These are phyloP conservation scores for Paramisgurnus dabryanus DNA, from an alignment of 2,113 vertebrate genomes.

Conservation along the genomic window DNA sequence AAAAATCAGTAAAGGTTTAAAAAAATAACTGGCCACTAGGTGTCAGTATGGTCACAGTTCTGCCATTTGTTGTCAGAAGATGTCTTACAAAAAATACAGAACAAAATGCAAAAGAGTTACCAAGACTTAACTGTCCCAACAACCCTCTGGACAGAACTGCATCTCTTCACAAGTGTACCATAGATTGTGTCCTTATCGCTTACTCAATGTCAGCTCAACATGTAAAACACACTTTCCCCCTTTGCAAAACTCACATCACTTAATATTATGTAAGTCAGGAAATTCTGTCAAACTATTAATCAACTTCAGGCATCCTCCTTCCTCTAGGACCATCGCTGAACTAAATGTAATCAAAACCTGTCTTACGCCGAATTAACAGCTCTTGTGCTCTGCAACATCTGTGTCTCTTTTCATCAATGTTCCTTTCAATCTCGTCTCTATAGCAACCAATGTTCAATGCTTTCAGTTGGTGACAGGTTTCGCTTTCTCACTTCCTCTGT, in stretches of 20 bases:
- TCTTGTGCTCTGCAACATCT: conserved; percentile 30
- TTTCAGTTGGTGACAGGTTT: conserved; percentile 29
- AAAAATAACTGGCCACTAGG: conserved; percentile 30
- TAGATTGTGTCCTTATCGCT: not conserved
- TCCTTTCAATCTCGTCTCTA: conserved; percentile 46
- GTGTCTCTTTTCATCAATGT: conserved; percentile 44
- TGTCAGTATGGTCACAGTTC: conserved; percentile 42
- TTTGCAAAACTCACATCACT: not conserved
- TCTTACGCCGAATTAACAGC: conserved; percentile 23
- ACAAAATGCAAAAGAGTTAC: no score
- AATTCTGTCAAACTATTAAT: not conserved
- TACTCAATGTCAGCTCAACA: not conserved
- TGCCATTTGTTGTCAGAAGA: not conserved
- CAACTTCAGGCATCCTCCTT: not conserved
- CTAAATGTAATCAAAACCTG: conserved; percentile 19
- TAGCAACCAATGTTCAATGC: conserved; percentile 47
- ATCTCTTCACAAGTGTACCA: no score
- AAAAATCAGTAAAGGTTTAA: no score
- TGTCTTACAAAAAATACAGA: conserved; percentile 7
- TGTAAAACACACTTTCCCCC: no score
- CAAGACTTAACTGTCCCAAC: no score
- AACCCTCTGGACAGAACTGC: no score
- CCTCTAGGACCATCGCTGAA: not conserved
- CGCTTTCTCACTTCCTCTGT: not conserved
- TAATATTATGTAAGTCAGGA: not conserved